Conservation (phyloP, 1,140 invertebrate species). For the Plodia interpunctella region DNA sequence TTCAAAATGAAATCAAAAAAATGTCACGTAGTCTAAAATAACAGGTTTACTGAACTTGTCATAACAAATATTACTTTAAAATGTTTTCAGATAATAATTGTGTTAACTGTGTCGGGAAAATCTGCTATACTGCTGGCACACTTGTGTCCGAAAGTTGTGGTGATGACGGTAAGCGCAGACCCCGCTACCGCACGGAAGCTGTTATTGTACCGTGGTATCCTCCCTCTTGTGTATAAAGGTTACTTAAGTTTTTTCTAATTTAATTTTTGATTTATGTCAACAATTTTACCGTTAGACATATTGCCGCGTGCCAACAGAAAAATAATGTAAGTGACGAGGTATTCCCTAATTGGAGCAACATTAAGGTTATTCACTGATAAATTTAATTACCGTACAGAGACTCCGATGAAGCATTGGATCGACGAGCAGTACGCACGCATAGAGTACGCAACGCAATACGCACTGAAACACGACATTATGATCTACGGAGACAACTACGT, state of each 20-base stretch:
- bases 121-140: constrained; percentile 21
- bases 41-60: neutral
- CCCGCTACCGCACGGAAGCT: constrained; percentile 22
- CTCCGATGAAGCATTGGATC: constrained; percentile 15
- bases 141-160: constrained; percentile 19
- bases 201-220: constrained; percentile 24
- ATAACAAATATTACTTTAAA: neutral
- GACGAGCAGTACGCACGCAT: constrained; percentile 19
- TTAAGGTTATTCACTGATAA: neutral
- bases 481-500: constrained; percentile 21
- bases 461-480: constrained; percentile 18
- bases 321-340: too few relatives aligned
- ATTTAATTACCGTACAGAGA: constrained; percentile 13
- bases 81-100: neutral
- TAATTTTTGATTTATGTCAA: too few relatives aligned
- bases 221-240: constrained; percentile 33
- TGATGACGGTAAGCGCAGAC: constrained; percentile 25
- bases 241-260: constrained; percentile 14
- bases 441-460: constrained; percentile 19
- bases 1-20: too few relatives aligned
- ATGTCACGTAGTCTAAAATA: too few relatives aligned
- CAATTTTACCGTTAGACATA: too few relatives aligned
- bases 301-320: too few relatives aligned
- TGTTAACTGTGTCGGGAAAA: constrained; percentile 26
- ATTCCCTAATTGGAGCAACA: too few relatives aligned